A percentile compares a stretch with the other conserved stretches of the same genome.
Conservation (phyloP, 2,888 invertebrate species). For the Timema cristinae region DNA sequence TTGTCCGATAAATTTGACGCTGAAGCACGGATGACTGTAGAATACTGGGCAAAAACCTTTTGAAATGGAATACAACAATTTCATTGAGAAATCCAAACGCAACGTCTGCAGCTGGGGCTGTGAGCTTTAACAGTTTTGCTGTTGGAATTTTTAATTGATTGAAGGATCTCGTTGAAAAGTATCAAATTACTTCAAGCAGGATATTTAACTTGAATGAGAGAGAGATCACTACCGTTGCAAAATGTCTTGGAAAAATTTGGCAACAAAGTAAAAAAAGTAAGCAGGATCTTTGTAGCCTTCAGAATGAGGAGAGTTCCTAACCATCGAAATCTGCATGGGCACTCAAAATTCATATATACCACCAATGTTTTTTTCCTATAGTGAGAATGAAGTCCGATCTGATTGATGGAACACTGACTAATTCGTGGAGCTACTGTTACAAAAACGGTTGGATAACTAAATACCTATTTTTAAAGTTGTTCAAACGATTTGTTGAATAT, state of each 20-base stretch:
- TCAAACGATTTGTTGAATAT: conserved; percentile 3
- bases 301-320: conserved; percentile 39
- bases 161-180: neutral
- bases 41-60: neutral
- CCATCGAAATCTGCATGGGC: conserved; percentile 35
- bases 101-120: neutral
- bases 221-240: neutral
- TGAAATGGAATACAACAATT: neutral
- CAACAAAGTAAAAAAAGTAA: conserved; percentile 20
- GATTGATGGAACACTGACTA: conserved; percentile 29
- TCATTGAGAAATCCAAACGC: conserved; percentile 10
- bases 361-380: neutral
- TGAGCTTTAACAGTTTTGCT: neutral
- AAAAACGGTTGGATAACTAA: conserved; percentile 31
- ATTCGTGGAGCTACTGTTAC: conserved; percentile 27
- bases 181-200: neutral
- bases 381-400: conserved; percentile 18
- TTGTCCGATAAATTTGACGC: neutral
- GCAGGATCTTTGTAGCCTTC: conserved; percentile 34
- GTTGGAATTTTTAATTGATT: neutral
- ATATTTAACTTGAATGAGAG: neutral
- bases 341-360: neutral
- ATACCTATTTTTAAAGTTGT: neutral
- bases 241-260: conserved; percentile 34
- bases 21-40: neutral